Percentiles rank a stretch among this genome's conserved stretches.
These are phyloP conservation scores for Lottia scabra DNA, from an alignment of 2,888 invertebrate genomes.

Conservation along the genomic window DNA sequence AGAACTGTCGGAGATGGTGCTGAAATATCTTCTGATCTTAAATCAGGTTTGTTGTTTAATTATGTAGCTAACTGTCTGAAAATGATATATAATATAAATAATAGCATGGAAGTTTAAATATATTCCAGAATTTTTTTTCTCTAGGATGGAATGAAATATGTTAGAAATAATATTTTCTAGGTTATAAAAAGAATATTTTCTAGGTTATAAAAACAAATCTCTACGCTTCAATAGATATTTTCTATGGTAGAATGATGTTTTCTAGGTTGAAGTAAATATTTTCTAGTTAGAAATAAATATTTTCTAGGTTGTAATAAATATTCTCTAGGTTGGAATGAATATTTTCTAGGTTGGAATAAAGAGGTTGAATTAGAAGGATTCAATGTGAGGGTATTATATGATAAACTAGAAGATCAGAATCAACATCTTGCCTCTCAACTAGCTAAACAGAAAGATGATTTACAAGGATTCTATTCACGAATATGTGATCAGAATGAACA, in stretches of 20 bases:
- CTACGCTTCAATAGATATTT: background rate
- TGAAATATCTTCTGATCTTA: constrained; percentile 34
- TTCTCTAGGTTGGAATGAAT: constrained; percentile 12
- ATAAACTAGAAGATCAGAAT: constrained; percentile 68
- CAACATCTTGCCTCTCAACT: constrained; percentile 66
- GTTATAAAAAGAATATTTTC: background rate
- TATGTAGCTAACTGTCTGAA: too few relatives aligned
- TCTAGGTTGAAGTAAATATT: background rate
- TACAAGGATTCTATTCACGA: constrained; percentile 59
- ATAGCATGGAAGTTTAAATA: background rate
- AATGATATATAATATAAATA: too few relatives aligned
- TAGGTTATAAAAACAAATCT: background rate
- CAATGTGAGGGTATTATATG: constrained; percentile 65
- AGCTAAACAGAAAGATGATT: constrained; percentile 62
- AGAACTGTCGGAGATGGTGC: constrained; percentile 58
- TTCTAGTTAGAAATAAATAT: background rate
- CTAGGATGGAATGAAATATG: background rate
- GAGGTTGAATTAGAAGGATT: constrained; percentile 61
- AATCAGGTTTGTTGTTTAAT: background rate
- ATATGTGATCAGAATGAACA: constrained; percentile 61
- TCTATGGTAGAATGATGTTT: background rate
- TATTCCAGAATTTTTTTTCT: background rate
- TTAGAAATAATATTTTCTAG: background rate
- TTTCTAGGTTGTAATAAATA: too few relatives aligned
- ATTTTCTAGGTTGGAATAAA: constrained; percentile 31